Conservation (phyloP, 2,113 vertebrate genomes). For the Neodontobutis hainanensis region DNA sequence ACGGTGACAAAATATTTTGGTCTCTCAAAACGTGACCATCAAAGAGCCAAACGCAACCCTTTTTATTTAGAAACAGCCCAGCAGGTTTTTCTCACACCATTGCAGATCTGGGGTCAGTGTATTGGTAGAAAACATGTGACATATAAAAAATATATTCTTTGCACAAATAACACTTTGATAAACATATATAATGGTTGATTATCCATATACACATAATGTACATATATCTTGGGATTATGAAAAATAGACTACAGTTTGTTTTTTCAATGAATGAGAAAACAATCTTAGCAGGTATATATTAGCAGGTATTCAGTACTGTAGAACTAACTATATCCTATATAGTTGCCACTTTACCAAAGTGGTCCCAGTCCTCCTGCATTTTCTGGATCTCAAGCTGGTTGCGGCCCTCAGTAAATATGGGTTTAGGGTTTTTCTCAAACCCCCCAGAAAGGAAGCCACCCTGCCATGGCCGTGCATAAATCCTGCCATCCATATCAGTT, state of each 20-base stretch:
- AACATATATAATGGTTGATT: too few relatives aligned
- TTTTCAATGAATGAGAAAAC: too few relatives aligned
- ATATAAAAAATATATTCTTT: too few relatives aligned
- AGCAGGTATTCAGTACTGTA: too few relatives aligned
- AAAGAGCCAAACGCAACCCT: background rate
- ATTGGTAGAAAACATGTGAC: too few relatives aligned
- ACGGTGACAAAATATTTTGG: background rate
- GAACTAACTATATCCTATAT: too few relatives aligned
- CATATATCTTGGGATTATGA: too few relatives aligned
- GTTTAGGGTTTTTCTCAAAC: conserved; percentile 98
- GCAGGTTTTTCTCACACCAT: conserved; percentile 10
- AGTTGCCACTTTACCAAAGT: conserved; percentile 84
- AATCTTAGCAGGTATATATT: too few relatives aligned
- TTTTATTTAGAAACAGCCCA: conserved; percentile 20
- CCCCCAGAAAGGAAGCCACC: conserved; percentile 94
- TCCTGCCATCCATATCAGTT: conserved; percentile 92
- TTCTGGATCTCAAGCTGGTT: conserved; percentile 97
- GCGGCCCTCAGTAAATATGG: conserved; percentile 93
- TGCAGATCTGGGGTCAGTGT: background rate
- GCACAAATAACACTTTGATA: too few relatives aligned
- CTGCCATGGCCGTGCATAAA: conserved; percentile 93
- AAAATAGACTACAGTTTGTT: too few relatives aligned
- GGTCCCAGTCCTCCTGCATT: conserved; percentile 98
- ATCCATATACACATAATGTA: too few relatives aligned
- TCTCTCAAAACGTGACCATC: background rate